phyloP scores from a whole-genome alignment of 2,113 vertebrate species.

The Chaetodon auriga region DNA sequence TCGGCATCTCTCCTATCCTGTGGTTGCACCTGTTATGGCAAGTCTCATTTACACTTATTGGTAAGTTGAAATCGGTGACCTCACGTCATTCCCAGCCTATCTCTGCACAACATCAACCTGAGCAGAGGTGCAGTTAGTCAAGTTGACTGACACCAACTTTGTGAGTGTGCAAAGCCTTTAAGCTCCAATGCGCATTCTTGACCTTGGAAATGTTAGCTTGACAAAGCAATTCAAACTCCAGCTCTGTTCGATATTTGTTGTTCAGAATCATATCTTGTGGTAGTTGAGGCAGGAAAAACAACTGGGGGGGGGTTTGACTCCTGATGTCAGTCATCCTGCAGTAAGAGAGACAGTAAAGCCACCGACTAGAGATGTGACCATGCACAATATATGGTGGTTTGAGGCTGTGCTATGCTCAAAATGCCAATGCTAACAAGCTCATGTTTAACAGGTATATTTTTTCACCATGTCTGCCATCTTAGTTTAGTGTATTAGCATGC shows the following conservation, averaged over 20 bases:
- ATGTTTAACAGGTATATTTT: neutral
- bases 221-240: neutral
- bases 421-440: neutral
- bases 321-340: neutral
- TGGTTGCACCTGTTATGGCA: neutral
- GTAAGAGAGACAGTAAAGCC: neutral
- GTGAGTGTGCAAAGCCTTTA: neutral
- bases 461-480: neutral
- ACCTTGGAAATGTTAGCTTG: neutral
- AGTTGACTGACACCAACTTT: neutral
- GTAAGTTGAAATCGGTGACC: neutral
- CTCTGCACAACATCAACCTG: neutral
- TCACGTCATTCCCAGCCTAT: neutral
- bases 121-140: neutral
- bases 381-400: neutral
- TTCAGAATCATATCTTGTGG: neutral
- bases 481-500: neutral
- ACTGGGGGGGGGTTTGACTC: neutral
- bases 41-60: neutral
- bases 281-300: neutral
- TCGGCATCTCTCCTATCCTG: neutral
- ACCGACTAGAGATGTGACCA: neutral
- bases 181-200: neutral
- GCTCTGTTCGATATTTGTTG: neutral
- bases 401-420: neutral